Percentiles rank a stretch among this genome's conserved stretches.
Conservation (phyloP, 2,797 vertebrate species). For the Melanogrammus aeglefinus region DNA sequence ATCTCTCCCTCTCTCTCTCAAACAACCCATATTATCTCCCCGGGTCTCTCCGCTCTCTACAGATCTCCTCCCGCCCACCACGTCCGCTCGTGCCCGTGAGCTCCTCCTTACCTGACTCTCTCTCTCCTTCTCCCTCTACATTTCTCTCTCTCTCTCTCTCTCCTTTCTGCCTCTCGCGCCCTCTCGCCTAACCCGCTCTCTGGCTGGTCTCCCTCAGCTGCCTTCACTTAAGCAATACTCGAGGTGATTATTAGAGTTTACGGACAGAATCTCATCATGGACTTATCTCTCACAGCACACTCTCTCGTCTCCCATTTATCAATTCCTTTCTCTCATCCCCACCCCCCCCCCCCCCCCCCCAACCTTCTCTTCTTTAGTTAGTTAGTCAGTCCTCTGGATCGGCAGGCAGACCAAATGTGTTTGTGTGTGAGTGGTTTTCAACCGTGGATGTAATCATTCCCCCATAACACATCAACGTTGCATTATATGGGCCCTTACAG, state of each 20-base stretch:
- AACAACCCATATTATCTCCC: not conserved
- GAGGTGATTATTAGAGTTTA: constrained; percentile 29
- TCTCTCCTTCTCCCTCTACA: constrained; percentile 30
- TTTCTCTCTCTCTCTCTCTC: constrained; percentile 40
- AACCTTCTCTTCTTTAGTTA: not conserved
- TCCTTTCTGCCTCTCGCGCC: constrained; percentile 8
- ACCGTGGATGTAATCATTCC: too few species aligned
- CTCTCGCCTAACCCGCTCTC: constrained; percentile 9
- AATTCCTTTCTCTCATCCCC: constrained; percentile 14
- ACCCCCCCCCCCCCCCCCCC: not conserved
- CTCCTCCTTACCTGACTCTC: not conserved
- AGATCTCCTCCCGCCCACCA: not conserved
- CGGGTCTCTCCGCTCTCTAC: not conserved
- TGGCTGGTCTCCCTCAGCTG: constrained; percentile 39
- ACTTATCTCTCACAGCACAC: not conserved
- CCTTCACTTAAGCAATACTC: constrained; percentile 48
- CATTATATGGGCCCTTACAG: too few species aligned
- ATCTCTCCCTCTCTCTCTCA: constrained; percentile 12
- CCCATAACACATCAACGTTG: too few species aligned
- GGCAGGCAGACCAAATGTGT: too few species aligned
- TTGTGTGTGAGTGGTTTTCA: too few species aligned
- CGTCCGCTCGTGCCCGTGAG: not conserved
- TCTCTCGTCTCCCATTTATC: constrained; percentile 2
- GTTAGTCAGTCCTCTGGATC: too few species aligned
- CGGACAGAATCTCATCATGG: not conserved